These are phyloP conservation scores for Atlantisia rogersi DNA, from an alignment of 2,113 vertebrate species.

Conservation along the genomic window DNA sequence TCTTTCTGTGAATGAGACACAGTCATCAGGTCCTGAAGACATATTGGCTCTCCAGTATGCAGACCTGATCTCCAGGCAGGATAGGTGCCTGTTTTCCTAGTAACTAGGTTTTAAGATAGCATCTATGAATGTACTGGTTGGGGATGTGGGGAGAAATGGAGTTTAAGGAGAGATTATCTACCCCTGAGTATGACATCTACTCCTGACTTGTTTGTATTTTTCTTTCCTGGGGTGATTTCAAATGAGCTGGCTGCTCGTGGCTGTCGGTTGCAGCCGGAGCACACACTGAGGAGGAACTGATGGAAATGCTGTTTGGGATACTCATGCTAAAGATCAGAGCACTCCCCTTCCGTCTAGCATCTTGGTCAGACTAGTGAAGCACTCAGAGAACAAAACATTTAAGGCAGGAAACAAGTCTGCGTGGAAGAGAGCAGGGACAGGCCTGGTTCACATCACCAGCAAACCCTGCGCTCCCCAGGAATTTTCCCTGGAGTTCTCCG, in stretches of 20 bases:
- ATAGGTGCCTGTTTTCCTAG: not conserved
- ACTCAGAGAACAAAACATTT: not conserved
- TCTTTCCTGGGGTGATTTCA: not conserved
- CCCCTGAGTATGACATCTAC: not conserved
- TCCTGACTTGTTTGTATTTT: not conserved
- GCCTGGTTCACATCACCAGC: not conserved
- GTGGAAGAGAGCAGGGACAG: not conserved
- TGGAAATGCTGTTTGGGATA: not conserved
- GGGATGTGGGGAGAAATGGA: not conserved
- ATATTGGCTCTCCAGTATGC: not conserved
- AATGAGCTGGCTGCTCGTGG: not conserved
- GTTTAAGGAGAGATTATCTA: not conserved
- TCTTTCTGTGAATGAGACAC: not conserved
- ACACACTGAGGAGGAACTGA: not conserved
- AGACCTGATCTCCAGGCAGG: not conserved
- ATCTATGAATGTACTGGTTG: not conserved
- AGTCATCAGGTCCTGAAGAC: not conserved
- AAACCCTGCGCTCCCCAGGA: not conserved
- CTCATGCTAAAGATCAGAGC: not conserved
- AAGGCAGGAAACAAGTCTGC: not conserved
- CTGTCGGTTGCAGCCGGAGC: accelerated
- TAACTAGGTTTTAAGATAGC: not conserved
- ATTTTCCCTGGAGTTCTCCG: not conserved
- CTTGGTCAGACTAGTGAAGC: not conserved
- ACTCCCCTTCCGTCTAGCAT: not conserved